Percentiles rank a stretch among this genome's conserved stretches.
Conservation (phyloP, 92 coral and sea anemone species). For the Epizoanthus ramosus region DNA sequence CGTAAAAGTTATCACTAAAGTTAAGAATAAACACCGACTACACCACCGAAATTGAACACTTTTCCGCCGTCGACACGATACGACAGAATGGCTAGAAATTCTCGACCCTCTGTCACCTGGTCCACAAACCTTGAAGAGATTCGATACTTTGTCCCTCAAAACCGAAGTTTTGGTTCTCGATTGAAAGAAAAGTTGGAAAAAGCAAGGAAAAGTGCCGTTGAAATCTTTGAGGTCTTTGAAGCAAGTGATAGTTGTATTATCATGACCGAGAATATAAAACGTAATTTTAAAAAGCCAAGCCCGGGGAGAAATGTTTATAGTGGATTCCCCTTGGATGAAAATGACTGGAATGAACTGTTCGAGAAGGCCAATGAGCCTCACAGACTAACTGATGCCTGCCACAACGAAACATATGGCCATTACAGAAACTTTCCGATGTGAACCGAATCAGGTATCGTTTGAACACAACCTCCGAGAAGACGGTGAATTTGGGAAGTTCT, state of each 20-base stretch:
- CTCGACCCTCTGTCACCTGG: slow-evolving; percentile 30
- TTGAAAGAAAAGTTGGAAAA: slow-evolving; percentile 31
- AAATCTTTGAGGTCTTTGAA: neutral
- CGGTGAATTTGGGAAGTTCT: too few species aligned
- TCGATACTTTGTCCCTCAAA: slow-evolving; percentile 16
- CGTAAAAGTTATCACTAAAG: neutral
- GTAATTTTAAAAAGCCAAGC: neutral
- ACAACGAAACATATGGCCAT: slow-evolving; percentile 5
- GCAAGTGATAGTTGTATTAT: neutral
- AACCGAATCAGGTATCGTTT: neutral
- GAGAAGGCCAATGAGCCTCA: slow-evolving; percentile 12
- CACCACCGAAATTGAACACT: too few species aligned
- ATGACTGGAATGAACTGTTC: slow-evolving; percentile 32
- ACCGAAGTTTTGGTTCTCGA: slow-evolving; percentile 18
- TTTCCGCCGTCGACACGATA: too few species aligned
- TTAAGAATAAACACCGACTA: neutral
- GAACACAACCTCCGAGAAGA: too few species aligned
- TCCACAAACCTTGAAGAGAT: slow-evolving; percentile 35
- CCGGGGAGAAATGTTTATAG: neutral
- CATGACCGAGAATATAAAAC: neutral
- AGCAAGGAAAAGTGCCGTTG: slow-evolving; percentile 20
- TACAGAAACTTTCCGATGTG: slow-evolving; percentile 6
- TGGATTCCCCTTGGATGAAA: neutral
- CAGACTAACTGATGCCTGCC: neutral
- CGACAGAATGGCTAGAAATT: slow-evolving; percentile 2